Percentiles rank a stretch among this genome's conserved stretches.
phyloP scores from a whole-genome alignment of 2,888 invertebrate genomes.

The Limnephilus lunatus region DNA sequence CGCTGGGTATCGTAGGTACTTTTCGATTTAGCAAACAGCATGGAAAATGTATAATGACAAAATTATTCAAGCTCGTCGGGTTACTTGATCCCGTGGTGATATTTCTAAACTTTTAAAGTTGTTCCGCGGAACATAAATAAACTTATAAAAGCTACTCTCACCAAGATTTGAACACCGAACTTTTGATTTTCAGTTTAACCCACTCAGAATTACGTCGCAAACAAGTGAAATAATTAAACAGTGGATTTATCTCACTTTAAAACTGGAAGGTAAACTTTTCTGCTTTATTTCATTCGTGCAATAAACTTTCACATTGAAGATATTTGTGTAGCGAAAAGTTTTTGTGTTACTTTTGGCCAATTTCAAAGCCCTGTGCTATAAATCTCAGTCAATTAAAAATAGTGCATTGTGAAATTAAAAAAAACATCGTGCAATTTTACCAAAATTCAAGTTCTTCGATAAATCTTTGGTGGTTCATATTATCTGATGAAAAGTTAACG shows the following conservation, averaged over 20 bases:
- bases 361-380: not conserved
- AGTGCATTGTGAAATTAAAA: not conserved
- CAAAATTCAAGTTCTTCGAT: not conserved
- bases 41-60: not conserved
- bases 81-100: not conserved
- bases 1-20: no score
- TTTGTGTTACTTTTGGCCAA: not conserved
- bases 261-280: slow-evolving; percentile 19
- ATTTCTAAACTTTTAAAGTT: not conserved
- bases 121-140: not conserved
- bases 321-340: not conserved
- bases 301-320: slow-evolving; percentile 22
- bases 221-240: slow-evolving; percentile 35
- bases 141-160: not conserved
- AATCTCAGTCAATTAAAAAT: not conserved
- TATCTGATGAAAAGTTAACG: not conserved
- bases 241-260: slow-evolving; percentile 11
- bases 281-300: slow-evolving; percentile 17
- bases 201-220: not conserved
- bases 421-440: not conserved
- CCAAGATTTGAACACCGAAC: not conserved
- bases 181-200: not conserved
- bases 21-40: no score
- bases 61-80: not conserved
- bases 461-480: not conserved